phyloP scores from a whole-genome alignment of 2,888 invertebrate genomes.

The Prenolepis imparis region DNA sequence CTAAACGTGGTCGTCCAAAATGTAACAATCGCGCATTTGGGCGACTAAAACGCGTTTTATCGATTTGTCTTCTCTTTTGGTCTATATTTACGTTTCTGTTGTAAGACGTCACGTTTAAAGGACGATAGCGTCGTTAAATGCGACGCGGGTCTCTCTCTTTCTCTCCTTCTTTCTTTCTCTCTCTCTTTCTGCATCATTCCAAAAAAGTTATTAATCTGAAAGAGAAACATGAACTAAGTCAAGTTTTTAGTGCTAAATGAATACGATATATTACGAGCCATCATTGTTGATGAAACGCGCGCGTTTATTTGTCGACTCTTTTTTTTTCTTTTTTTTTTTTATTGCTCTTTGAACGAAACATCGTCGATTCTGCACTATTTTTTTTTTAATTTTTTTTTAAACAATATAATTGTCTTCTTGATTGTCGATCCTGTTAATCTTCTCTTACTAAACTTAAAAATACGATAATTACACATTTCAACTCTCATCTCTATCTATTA shows the following conservation, averaged over 20 bases:
- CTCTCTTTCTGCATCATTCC: neutral
- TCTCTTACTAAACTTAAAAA: neutral
- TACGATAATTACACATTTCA: neutral
- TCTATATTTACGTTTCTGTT: conserved; percentile 1
- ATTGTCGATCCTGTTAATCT: conserved; percentile 20
- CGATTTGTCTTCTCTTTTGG: neutral
- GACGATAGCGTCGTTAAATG: neutral
- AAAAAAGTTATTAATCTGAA: neutral
- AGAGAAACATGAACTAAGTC: neutral
- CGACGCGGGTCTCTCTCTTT: neutral
- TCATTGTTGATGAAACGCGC: neutral
- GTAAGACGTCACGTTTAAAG: neutral
- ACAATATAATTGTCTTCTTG: neutral
- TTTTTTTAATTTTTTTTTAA: neutral
- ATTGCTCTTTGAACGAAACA: neutral
- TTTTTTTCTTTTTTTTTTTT: neutral
- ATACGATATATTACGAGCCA: neutral
- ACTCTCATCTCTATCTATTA: neutral
- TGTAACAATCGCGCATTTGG: neutral
- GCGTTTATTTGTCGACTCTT: neutral
- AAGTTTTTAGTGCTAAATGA: neutral
- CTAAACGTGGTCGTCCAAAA: neutral
- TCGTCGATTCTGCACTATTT: neutral
- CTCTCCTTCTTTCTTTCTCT: no score
- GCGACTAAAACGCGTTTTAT: neutral